Evolutionary conservation across 2,888 invertebrate species (phyloP).

Genomic region (Electrophaes corylata): DNA sequence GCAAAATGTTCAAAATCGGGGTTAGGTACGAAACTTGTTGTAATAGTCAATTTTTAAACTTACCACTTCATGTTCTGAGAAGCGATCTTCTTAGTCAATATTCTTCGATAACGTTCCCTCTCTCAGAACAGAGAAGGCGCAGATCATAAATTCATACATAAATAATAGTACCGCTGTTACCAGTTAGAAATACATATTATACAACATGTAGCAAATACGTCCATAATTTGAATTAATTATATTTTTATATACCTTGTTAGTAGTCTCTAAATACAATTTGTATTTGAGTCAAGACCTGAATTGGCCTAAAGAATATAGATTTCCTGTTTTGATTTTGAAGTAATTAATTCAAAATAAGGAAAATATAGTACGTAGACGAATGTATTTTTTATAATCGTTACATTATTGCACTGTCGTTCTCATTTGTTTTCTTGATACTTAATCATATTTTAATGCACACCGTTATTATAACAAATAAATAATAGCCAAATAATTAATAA

Average conservation of each 20-base stretch:
- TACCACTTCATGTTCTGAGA: constrained; percentile 28
- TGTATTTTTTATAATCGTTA: constrained; percentile 34
- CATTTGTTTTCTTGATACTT: constrained; percentile 18
- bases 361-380: constrained; percentile 9
- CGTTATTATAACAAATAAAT: constrained; percentile 30
- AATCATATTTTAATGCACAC: constrained; percentile 25
- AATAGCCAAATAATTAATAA: constrained; percentile 26
- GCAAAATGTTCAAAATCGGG: constrained; percentile 25
- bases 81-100: constrained; percentile 10
- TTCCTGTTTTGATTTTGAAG: constrained; percentile 16
- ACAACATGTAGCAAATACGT: constrained; percentile 39
- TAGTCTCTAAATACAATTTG: constrained; percentile 21
- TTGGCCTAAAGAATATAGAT: constrained; percentile 30
- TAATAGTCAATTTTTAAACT: constrained; percentile 37
- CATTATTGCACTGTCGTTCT: constrained; percentile 18
- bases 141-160: constrained; percentile 41
- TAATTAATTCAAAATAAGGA: constrained; percentile 57
- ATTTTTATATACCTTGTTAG: constrained; percentile 34
- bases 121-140: constrained; percentile 23
- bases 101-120: constrained; percentile 7
- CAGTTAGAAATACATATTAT: constrained; percentile 61
- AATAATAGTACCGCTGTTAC: constrained; percentile 72
- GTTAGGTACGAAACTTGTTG: constrained; percentile 28
- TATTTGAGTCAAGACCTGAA: constrained; percentile 23
- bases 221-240: constrained; percentile 57